phyloP scores from a whole-genome alignment of 1,140 invertebrate genomes.

The Homarus americanus region DNA sequence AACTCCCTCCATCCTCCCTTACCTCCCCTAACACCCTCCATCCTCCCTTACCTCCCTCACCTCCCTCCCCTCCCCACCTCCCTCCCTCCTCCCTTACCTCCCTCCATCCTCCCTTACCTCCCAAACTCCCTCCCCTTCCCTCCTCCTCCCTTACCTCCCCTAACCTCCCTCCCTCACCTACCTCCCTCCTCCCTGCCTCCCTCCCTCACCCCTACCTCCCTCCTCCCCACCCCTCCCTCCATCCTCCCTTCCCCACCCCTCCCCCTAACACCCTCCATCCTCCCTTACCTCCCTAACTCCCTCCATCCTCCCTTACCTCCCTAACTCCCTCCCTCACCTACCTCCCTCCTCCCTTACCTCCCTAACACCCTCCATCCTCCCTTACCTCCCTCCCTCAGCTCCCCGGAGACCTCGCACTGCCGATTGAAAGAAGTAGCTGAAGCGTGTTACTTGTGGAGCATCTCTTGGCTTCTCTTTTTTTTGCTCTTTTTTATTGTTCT shows the following conservation, averaged over 20 bases:
- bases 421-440: constrained; percentile 30
- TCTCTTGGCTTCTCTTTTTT: not conserved
- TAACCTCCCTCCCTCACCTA: too few relatives aligned
- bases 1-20: too few relatives aligned
- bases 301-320: not conserved
- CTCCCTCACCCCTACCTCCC: not conserved
- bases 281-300: not conserved
- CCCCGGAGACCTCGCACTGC: constrained; percentile 4
- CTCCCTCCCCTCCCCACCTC: too few relatives aligned
- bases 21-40: too few relatives aligned
- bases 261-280: not conserved
- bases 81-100: too few relatives aligned
- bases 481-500: not conserved
- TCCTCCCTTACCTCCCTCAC: too few relatives aligned
- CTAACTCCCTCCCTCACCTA: not conserved
- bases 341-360: not conserved
- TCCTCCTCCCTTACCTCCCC: too few relatives aligned
- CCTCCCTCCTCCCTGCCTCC: not conserved
- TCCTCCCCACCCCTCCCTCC: not conserved
- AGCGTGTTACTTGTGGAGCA: not conserved
- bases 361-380: not conserved
- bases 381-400: not conserved
- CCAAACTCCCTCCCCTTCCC: too few relatives aligned
- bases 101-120: too few relatives aligned
- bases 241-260: not conserved